These are phyloP conservation scores for Homalodisca vitripennis DNA, from an alignment of 1,140 invertebrate genomes.

Conservation along the genomic window DNA sequence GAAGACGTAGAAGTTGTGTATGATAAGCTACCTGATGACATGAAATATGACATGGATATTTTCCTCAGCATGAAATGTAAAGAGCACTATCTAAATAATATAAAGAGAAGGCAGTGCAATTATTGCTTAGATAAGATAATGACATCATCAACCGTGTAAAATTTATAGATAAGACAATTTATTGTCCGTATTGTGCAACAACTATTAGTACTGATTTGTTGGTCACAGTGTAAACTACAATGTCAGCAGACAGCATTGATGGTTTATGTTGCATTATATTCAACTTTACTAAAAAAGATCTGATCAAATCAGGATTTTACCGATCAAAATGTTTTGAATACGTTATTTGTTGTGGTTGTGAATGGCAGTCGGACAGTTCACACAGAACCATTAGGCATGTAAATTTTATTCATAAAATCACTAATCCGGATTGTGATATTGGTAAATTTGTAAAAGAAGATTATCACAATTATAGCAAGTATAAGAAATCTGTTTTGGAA, in stretches of 20 bases:
- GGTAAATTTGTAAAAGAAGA: not conserved
- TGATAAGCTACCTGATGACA: not conserved
- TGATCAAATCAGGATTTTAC: conserved; percentile 9
- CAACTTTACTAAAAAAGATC: conserved; percentile 1
- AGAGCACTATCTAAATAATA: not conserved
- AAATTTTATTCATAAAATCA: not conserved
- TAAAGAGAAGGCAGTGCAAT: no score
- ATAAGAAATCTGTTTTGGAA: not conserved
- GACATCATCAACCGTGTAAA: no score
- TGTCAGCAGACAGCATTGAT: no score
- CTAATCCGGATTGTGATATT: conserved; percentile 4
- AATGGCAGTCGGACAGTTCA: not conserved
- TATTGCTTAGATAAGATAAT: no score
- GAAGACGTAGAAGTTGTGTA: not conserved
- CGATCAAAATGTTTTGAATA: conserved; percentile 2
- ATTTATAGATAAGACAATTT: no score
- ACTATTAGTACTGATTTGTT: no score
- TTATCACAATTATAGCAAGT: not conserved
- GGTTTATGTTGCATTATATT: not conserved
- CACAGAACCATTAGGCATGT: not conserved
- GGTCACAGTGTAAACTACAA: no score
- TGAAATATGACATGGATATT: not conserved
- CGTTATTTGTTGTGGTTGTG: conserved; percentile 11
- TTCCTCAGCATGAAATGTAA: not conserved
- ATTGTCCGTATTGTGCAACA: no score